Conservation (phyloP, 2,888 invertebrate species). For the Diarsia mendica region DNA sequence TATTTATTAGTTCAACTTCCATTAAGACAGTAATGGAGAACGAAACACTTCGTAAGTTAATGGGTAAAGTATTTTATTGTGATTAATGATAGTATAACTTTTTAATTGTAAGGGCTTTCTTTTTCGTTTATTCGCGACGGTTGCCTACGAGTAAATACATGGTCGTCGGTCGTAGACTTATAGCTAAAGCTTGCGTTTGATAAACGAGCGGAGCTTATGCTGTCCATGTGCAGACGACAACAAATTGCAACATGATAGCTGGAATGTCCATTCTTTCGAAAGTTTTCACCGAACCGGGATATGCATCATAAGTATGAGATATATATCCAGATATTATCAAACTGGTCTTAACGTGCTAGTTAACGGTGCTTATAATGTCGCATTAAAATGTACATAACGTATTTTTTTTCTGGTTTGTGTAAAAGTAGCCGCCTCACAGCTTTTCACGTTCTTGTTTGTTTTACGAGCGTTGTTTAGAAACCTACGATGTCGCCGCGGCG, state of each 20-base stretch:
- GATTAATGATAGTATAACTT: neutral
- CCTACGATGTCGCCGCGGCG: slow-evolving; percentile 65
- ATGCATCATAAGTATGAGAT: slow-evolving; percentile 59
- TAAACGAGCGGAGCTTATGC: slow-evolving; percentile 17
- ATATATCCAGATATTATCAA: slow-evolving; percentile 71
- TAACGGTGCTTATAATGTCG: slow-evolving; percentile 78
- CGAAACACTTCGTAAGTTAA: neutral
- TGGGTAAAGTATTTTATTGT: neutral
- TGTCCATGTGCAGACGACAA: slow-evolving; percentile 15
- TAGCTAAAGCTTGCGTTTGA: slow-evolving; percentile 22
- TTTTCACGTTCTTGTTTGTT: slow-evolving; percentile 74
- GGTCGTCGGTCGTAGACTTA: neutral
- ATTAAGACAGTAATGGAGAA: neutral
- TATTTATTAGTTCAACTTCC: slow-evolving; percentile 22
- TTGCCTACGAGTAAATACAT: neutral
- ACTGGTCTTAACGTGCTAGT: slow-evolving; percentile 71
- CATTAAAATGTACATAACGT: slow-evolving; percentile 82
- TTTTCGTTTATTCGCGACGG: neutral
- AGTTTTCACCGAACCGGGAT: slow-evolving; percentile 67
- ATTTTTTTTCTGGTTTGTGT: slow-evolving; percentile 72
- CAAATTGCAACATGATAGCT: slow-evolving; percentile 42
- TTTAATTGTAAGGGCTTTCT: neutral
- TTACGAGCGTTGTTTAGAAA: slow-evolving; percentile 79
- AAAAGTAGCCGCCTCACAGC: slow-evolving; percentile 75
- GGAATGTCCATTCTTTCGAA: slow-evolving; percentile 65